Base-by-base conservation (phyloP, 2,888 invertebrate species). In the Rhagium mordax region DNA sequence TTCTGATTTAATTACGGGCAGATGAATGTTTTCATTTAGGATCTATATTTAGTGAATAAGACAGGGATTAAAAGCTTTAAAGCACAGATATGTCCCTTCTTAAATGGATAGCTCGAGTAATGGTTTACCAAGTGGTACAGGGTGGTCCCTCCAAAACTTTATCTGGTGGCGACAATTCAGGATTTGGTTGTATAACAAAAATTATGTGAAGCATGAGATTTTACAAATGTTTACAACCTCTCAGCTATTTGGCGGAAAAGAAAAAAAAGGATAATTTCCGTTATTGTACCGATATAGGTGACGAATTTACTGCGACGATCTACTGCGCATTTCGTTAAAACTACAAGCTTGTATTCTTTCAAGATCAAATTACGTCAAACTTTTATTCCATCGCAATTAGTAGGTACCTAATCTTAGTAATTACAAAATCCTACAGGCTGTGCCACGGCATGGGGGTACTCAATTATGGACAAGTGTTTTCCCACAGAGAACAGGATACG, bases 401-500 rank as follows among this genome's bases (percentile, higher is more conserved):
- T 33, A 16, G 18, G 20, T 20, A 51, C n/a, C 29, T 18, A 24
- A 33, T 59, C 29, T 33, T 29, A 33, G n/a, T 27, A 59, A 59
- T 59, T 59, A 59, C 59, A 33, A 59, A 59, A 59, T 59, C 59
- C 29, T 33, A 33, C 27, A 51, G 51, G 5, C 33, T 27, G 33
- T 55, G 8, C 8, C 18, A 59, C 15, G 33, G 3, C 16, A 27
- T 16, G 59, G 55, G 55, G 59, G 29, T 13, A 59, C 33, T 59
- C 59, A 59, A 29, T 27, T 59, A 27, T 27, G 8, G n/a, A 13
- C 61, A 61, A 61, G 59, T 16, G 24, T 65, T 51, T 67, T 57
- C 55, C 57, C 57, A 67, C 57, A 67, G 41, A 33, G 20, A 15
- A 57, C 67, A 67, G 67, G 67, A 67, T 67, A 33, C 21, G 67